A percentile compares a stretch with the other conserved stretches of the same genome.
Conservation (phyloP, 2,113 vertebrate species). For the Melanerpes formicivorus region DNA sequence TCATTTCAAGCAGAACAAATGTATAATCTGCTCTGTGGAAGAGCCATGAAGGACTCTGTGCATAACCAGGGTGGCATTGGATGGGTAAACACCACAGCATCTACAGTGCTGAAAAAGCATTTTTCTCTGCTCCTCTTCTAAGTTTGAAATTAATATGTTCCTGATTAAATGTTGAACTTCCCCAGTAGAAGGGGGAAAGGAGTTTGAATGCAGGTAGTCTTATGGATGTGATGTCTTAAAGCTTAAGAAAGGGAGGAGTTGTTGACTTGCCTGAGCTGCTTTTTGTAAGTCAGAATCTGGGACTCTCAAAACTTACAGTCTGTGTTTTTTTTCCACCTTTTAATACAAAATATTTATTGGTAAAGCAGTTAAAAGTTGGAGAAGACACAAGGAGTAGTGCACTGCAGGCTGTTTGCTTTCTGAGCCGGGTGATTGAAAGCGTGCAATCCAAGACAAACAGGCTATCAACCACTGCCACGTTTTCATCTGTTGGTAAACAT, state of each 20-base stretch:
- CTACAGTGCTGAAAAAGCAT: background rate
- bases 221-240: background rate
- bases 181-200: background rate
- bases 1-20: background rate
- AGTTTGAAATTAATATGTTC: background rate
- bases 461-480: constrained; percentile 50
- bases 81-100: background rate
- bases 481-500: constrained; percentile 68
- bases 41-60: background rate
- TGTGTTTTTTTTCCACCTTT: background rate
- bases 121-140: background rate
- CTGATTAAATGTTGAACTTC: background rate
- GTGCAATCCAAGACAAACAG: background rate
- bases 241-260: background rate
- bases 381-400: background rate
- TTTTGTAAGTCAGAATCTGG: background rate
- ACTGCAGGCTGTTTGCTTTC: background rate
- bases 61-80: background rate
- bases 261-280: background rate
- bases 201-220: background rate
- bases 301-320: background rate
- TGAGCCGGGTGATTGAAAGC: background rate
- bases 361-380: background rate
- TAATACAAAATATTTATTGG: too few species aligned
- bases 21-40: background rate